Evolutionary conservation across 2,113 vertebrate genomes (phyloP).

Genomic region (Perognathus longimembris): DNA sequence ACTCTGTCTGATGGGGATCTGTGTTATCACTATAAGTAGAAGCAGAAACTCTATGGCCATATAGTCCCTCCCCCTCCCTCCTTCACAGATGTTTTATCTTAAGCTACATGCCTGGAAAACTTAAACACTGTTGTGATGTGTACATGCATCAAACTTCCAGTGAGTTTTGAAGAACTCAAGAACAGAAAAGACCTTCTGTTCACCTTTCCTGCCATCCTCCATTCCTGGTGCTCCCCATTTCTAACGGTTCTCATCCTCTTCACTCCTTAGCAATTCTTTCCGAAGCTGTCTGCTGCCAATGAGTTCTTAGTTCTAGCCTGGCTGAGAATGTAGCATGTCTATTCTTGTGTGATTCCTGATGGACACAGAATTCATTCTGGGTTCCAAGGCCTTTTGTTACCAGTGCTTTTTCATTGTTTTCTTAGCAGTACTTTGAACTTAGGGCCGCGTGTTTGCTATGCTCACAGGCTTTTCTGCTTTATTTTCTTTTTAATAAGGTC

Average conservation of each 20-base stretch:
- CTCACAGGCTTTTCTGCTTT: too few relatives aligned
- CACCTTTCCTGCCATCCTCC: neutral
- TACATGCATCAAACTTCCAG: neutral
- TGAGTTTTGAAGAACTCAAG: neutral
- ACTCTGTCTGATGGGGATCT: neutral
- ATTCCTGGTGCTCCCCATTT: neutral
- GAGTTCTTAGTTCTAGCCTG: neutral
- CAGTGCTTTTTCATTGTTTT: too few relatives aligned
- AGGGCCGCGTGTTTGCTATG: too few relatives aligned
- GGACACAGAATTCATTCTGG: neutral
- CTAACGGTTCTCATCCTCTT: neutral
- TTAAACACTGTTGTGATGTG: neutral
- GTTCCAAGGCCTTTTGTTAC: neutral
- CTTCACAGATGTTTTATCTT: neutral
- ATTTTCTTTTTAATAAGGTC: too few relatives aligned
- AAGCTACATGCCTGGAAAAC: neutral
- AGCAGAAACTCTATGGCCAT: neutral
- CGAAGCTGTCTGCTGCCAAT: neutral
- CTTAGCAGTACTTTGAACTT: too few relatives aligned
- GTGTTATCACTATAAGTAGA: neutral
- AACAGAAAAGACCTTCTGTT: neutral
- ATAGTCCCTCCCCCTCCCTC: too few relatives aligned
- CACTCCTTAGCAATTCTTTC: too few relatives aligned
- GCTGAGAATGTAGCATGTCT: too few relatives aligned
- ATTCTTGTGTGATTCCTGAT: too few relatives aligned